A percentile compares a stretch with the other conserved stretches of the same genome.
Conservation (phyloP, 2,797 vertebrate species). For the Tenualosa thibaudeaui region DNA sequence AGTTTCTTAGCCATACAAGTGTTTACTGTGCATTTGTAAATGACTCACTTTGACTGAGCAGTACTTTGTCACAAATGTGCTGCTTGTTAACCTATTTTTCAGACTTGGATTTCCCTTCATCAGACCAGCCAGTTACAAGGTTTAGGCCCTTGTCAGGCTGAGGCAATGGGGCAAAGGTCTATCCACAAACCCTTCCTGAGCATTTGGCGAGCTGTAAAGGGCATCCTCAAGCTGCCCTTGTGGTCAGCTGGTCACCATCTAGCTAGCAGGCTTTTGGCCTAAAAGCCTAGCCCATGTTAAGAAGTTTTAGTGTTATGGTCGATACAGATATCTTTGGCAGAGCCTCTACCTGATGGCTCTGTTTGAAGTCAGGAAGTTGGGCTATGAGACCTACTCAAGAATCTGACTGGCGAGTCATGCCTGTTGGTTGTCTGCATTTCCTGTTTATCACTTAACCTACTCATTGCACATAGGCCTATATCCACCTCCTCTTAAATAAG, state of each 20-base stretch:
- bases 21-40: background rate
- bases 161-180: background rate
- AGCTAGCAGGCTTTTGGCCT: background rate
- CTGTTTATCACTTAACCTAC: conserved; percentile 49
- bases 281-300: background rate
- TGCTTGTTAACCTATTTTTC: background rate
- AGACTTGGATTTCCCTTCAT: background rate
- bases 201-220: background rate
- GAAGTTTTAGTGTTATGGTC: background rate
- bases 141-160: background rate
- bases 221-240: background rate
- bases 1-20: background rate
- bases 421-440: conserved; percentile 51
- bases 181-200: background rate
- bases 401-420: conserved; percentile 17
- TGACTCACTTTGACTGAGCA: background rate
- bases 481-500: background rate
- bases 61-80: background rate
- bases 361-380: conserved; percentile 35
- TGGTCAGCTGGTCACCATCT: background rate
- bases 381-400: conserved; percentile 34
- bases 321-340: background rate
- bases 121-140: background rate
- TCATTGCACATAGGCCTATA: background rate
- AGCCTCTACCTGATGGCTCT: background rate